Conservation (phyloP, 2,888 invertebrate species). For the Gibbula magus region DNA sequence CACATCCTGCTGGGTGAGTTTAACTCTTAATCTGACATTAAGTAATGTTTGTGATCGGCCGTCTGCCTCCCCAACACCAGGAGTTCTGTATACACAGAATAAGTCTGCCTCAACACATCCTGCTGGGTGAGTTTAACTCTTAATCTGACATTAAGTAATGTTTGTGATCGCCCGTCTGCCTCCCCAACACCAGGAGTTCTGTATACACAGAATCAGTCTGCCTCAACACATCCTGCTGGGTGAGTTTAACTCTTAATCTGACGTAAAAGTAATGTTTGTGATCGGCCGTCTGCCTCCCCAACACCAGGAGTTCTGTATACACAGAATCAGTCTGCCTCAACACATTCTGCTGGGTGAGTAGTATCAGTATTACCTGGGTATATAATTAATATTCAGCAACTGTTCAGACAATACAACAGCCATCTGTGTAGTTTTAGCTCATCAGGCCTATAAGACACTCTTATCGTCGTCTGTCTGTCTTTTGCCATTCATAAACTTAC, state of each 20-base stretch:
- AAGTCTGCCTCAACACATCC: constrained; percentile 49
- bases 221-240: neutral
- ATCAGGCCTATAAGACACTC: no score
- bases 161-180: no score
- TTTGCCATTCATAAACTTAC: no score
- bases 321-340: neutral
- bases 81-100: constrained; percentile 66
- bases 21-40: no score
- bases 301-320: neutral
- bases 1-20: constrained; percentile 55
- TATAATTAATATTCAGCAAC: no score
- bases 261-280: neutral
- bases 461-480: no score
- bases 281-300: neutral
- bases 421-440: no score
- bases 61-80: constrained; percentile 64
- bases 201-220: neutral
- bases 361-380: no score
- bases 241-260: neutral
- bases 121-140: constrained; percentile 51
- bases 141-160: no score
- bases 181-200: neutral
- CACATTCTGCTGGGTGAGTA: neutral
- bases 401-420: no score
- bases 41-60: constrained; percentile 67